phyloP scores from a whole-genome alignment of 2,888 invertebrate genomes.

The Eupsilia transversa region DNA sequence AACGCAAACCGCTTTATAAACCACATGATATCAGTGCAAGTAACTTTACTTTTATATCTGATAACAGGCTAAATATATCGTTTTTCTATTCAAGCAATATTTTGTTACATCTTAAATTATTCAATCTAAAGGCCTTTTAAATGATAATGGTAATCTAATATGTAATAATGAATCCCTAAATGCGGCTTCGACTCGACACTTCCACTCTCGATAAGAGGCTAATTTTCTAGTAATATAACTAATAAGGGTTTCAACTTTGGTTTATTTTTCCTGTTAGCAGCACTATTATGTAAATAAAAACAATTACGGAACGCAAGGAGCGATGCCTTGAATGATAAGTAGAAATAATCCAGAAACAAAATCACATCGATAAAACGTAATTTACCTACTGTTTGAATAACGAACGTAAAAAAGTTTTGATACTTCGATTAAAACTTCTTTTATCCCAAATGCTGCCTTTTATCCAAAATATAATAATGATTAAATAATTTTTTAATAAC shows the following conservation, averaged over 20 bases:
- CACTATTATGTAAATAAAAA: constrained; percentile 46
- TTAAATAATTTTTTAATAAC: background rate
- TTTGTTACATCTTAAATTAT: constrained; percentile 18
- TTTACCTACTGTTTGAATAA: background rate
- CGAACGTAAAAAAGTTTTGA: background rate
- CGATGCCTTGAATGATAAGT: constrained; percentile 41
- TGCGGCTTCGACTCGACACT: constrained; percentile 15
- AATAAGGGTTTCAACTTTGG: constrained; percentile 18
- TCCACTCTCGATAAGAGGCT: constrained; percentile 21
- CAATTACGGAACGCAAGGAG: constrained; percentile 30
- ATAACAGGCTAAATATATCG: background rate
- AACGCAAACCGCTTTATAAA: background rate
- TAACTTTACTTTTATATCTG: background rate
- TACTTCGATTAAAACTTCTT: background rate
- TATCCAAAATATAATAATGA: background rate
- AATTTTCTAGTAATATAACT: constrained; percentile 41
- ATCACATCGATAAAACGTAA: background rate
- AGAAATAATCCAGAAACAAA: constrained; percentile 16
- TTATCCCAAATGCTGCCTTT: background rate
- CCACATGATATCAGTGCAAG: too few relatives aligned
- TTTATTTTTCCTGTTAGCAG: constrained; percentile 20
- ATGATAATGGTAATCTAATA: constrained; percentile 19
- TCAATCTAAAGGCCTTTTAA: constrained; percentile 7
- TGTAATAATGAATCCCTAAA: constrained; percentile 28
- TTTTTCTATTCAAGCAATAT: constrained; percentile 14